Evolutionary conservation across 2,113 vertebrate species (phyloP).

Genomic region (Silurus glanis): DNA sequence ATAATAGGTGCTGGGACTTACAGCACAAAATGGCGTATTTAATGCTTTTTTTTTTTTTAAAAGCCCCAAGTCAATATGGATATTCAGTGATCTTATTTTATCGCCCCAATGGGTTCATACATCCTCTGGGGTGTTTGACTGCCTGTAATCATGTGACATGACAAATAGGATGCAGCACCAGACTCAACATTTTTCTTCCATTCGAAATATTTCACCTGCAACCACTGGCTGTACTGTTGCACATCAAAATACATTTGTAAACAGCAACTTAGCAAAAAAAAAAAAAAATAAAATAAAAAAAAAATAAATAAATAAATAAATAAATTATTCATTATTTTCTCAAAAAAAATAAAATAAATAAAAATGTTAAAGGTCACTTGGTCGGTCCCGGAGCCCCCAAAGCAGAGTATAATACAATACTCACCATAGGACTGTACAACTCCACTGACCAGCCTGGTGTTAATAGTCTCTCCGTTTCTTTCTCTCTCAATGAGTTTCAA

Average conservation of each 20-base stretch:
- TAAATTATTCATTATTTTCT: too few relatives aligned
- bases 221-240: neutral
- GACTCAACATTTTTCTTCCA: neutral
- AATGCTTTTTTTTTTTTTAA: neutral
- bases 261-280: neutral
- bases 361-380: too few relatives aligned
- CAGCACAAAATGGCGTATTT: neutral
- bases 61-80: neutral
- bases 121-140: too few relatives aligned
- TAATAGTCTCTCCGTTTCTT: constrained; percentile 97
- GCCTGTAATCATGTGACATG: too few relatives aligned
- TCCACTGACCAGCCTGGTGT: constrained; percentile 95
- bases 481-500: constrained; percentile 98
- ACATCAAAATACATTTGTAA: neutral
- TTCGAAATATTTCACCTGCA: neutral
- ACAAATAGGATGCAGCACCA: too few relatives aligned
- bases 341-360: too few relatives aligned
- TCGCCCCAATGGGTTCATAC: neutral
- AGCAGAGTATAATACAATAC: neutral
- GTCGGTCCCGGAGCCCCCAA: too few relatives aligned
- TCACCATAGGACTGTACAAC: constrained; percentile 97
- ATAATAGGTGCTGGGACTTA: neutral
- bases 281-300: too few relatives aligned
- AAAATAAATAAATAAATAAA: too few relatives aligned
- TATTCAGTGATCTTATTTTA: neutral